Conservation (phyloP, 2,888 invertebrate genomes). For the Nowickia ferox region DNA sequence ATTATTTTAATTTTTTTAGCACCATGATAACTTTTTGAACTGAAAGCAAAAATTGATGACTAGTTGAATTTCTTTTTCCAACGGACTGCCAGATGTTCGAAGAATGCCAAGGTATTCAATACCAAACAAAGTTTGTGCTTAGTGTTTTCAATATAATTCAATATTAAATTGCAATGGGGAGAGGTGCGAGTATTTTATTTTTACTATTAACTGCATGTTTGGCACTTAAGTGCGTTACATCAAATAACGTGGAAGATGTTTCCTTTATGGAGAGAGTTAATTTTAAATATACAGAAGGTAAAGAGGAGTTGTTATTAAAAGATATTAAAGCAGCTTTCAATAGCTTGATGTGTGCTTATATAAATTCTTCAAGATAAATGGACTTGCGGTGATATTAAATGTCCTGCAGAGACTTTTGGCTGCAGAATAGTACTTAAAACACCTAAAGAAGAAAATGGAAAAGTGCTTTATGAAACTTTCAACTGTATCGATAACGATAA, state of each 20-base stretch:
- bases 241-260: not conserved
- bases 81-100: too few relatives aligned
- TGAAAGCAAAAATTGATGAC: too few relatives aligned
- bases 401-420: slow-evolving; percentile 49
- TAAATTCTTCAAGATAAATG: slow-evolving; percentile 23
- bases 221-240: not conserved
- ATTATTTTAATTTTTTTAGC: too few relatives aligned
- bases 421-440: slow-evolving; percentile 37
- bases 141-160: too few relatives aligned
- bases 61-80: too few relatives aligned
- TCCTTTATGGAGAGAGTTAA: slow-evolving; percentile 30
- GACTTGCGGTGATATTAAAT: slow-evolving; percentile 53
- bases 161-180: not conserved
- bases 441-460: not conserved
- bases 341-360: not conserved
- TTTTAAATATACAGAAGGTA: slow-evolving; percentile 49
- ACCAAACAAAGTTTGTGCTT: too few relatives aligned
- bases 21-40: too few relatives aligned
- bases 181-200: not conserved
- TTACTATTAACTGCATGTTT: slow-evolving; percentile 1
- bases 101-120: too few relatives aligned
- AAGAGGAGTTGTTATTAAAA: not conserved
- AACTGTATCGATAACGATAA: slow-evolving; percentile 46
- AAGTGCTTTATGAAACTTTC: slow-evolving; percentile 7
- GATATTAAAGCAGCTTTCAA: not conserved